Evolutionary conservation across 2,113 vertebrate species (phyloP).

Genomic region (Rhagologus leucostigma): DNA sequence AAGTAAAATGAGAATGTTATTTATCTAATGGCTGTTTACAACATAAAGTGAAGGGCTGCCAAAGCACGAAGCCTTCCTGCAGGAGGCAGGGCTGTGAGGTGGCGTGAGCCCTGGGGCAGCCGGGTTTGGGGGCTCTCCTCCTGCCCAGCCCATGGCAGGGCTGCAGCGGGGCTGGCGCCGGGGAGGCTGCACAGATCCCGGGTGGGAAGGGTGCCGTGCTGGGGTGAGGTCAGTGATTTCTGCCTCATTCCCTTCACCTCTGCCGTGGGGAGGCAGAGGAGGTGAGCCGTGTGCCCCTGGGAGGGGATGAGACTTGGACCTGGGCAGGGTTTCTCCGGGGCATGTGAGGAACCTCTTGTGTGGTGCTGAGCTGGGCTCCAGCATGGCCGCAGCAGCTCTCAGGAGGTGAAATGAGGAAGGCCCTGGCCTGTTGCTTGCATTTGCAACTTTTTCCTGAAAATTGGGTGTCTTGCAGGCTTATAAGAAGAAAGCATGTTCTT

Average conservation of each 20-base stretch:
- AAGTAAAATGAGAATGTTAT: background rate
- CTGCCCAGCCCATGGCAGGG: fast-evolving
- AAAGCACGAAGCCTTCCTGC: background rate
- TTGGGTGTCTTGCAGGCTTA: background rate
- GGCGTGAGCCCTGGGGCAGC: background rate
- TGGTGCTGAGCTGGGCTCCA: background rate
- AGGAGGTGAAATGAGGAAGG: fast-evolving
- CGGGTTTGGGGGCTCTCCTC: fast-evolving
- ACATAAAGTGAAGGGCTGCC: background rate
- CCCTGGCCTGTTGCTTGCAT: fast-evolving
- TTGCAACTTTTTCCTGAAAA: background rate
- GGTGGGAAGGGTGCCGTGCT: fast-evolving
- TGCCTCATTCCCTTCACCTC: fast-evolving
- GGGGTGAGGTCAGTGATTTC: background rate
- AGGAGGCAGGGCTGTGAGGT: background rate
- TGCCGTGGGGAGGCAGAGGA: background rate
- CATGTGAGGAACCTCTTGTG: too few relatives aligned
- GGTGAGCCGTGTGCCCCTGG: background rate
- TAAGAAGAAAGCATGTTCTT: background rate
- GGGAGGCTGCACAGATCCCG: fast-evolving
- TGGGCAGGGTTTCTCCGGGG: background rate
- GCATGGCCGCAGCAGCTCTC: fast-evolving
- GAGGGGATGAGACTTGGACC: fast-evolving
- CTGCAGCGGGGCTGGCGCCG: background rate
- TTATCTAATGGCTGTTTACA: background rate